Base-by-base conservation (phyloP, 1,140 invertebrate genomes). In the Maconellicoccus hirsutus region DNA sequence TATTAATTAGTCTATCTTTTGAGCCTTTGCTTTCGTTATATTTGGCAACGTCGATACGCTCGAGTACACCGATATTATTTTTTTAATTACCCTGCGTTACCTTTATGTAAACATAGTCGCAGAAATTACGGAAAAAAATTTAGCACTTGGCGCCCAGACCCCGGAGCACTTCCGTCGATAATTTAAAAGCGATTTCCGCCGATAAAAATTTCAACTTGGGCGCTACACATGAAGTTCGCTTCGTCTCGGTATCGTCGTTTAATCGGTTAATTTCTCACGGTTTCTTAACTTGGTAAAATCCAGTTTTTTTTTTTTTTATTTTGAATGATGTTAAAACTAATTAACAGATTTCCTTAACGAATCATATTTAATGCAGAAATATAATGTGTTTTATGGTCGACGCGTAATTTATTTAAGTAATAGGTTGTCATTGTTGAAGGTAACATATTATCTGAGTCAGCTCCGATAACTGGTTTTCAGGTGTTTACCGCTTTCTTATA, bases 391-490 rank as follows among this genome's bases (percentile, higher is more conserved):
- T 66, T 66, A 66, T 66, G 61, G 61, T 66, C 25, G 61, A 25
- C 61, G 61, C 61, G 61, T 66, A 66, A 66, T 66, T 66, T 66
- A 66, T 66, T 66, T 66, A 66, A 66, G 61, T 66, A 66, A 66
- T 66, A 66, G 61, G 61, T 66, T 66, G 61, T 66, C 61, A 26
- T 26, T 26, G 61, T 23, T 25, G 61, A 66, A 26, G 61, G 61
- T 66, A 66, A 66, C 61, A 25, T 66, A 66, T 66, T 66, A 66
- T 66, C 61, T 26, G 61, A 66, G 61, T 66, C 61, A 59, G 16
- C 52, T 3, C 21, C 42, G 33, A 66, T 66, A 66, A 66, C 61
- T 66, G 61, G 61, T 66, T 66, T 66, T 52, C n/a, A 52, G 42
- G 42, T 52, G 42, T 52, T 52, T 52, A 52, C 42, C 42, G 42